Evolutionary conservation across 2,888 invertebrate genomes (phyloP).

Genomic region (Deilephila porcellus): DNA sequence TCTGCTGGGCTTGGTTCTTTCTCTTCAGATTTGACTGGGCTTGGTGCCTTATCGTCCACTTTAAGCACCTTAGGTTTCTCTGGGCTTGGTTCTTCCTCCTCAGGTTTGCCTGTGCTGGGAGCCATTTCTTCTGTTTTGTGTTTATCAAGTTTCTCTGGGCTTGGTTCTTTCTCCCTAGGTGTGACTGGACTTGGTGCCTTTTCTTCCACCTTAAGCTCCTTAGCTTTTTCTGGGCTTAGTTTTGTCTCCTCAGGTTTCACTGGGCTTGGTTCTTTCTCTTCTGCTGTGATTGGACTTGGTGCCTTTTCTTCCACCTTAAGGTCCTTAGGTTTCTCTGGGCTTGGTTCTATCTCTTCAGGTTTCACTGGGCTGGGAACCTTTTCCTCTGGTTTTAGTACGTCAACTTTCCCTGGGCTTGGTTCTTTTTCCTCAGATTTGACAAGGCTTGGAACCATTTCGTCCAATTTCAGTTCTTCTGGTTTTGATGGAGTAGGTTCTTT

Average conservation of each 20-base stretch:
- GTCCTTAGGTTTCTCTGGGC: no score
- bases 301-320: neutral
- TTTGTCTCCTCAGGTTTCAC: constrained; percentile 27
- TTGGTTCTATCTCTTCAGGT: no score
- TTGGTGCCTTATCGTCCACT: constrained; percentile 27
- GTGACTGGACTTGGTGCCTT: constrained; percentile 29
- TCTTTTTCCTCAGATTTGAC: constrained; percentile 34
- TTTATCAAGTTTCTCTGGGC: no score
- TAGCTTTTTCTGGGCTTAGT: neutral
- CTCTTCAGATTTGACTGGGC: constrained; percentile 29
- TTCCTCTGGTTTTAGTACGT: constrained; percentile 28
- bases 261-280: no score
- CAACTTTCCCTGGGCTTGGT: constrained; percentile 25
- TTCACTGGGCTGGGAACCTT: constrained; percentile 29
- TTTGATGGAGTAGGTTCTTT: constrained; percentile 6
- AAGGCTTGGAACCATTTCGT: constrained; percentile 31
- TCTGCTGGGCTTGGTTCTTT: constrained; percentile 29
- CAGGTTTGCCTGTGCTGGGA: neutral
- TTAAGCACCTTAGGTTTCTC: constrained; percentile 28
- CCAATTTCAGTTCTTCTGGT: constrained; percentile 29
- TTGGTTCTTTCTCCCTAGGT: no score
- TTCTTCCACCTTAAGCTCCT: constrained; percentile 22
- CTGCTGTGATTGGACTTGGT: constrained; percentile 12
- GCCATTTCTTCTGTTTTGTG: neutral
- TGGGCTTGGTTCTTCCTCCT: neutral